phyloP scores from a whole-genome alignment of 2,113 vertebrate genomes.

The Balaenoptera acutorostrata region DNA sequence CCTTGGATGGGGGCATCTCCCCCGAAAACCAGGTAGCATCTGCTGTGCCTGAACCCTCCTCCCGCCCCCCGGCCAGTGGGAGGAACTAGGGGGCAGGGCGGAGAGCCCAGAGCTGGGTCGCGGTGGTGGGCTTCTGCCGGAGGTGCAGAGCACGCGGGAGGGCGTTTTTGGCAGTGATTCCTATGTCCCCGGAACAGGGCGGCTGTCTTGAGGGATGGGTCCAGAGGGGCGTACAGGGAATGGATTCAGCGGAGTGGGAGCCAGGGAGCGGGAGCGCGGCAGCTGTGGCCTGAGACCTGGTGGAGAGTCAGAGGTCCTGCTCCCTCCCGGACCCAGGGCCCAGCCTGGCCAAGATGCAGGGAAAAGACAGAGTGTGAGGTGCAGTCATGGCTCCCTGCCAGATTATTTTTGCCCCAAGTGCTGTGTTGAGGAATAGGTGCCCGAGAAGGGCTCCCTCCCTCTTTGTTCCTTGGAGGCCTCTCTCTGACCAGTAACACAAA shows the following conservation, averaged over 20 bases:
- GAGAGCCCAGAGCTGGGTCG: not conserved
- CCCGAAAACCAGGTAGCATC: not conserved
- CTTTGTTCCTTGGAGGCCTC: not conserved
- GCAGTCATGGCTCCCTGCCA: not conserved
- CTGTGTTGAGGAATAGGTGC: not conserved
- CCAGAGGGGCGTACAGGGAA: not conserved
- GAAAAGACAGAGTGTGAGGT: not conserved
- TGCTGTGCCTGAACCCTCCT: not conserved
- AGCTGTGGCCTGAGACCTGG: not conserved
- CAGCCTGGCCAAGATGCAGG: not conserved
- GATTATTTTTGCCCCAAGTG: not conserved
- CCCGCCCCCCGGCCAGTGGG: not conserved
- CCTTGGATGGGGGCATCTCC: not conserved
- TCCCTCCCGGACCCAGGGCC: not conserved
- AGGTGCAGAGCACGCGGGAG: not conserved
- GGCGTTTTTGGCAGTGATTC: not conserved
- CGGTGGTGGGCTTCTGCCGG: not conserved
- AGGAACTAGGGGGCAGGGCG: not conserved
- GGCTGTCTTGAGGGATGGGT: not conserved
- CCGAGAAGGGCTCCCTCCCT: not conserved
- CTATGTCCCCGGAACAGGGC: not conserved
- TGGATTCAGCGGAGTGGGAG: not conserved
- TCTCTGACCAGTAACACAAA: not conserved
- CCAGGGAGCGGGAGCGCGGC: rapidly evolving
- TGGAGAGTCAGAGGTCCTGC: rapidly evolving